Evolutionary conservation across 1,140 invertebrate genomes (phyloP).

Genomic region (Holotrichia oblita): DNA sequence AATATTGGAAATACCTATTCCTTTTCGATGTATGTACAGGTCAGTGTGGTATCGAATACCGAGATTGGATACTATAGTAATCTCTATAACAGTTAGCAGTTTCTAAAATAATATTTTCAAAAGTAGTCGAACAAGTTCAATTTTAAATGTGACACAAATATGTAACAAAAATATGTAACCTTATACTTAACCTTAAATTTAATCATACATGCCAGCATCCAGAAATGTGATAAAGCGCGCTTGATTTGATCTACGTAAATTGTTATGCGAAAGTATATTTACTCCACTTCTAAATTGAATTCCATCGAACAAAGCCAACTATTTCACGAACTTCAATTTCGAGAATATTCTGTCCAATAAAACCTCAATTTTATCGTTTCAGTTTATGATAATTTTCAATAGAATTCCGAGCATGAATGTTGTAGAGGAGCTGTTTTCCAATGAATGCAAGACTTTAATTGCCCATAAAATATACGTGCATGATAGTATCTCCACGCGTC

Average conservation of each 20-base stretch:
- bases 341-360: neutral
- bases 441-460: neutral
- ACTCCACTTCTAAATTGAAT: slow-evolving; percentile 12
- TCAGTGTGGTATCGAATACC: too few species aligned
- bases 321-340: slow-evolving; percentile 18
- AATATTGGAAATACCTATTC: too few species aligned
- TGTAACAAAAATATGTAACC: too few species aligned
- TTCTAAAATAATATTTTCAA: too few species aligned
- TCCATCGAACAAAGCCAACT: slow-evolving; percentile 4
- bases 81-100: too few species aligned
- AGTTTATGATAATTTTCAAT: slow-evolving; percentile 27
- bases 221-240: too few species aligned
- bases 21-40: too few species aligned
- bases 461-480: neutral
- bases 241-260: neutral
- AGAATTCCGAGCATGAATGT: neutral
- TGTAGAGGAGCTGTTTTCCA: neutral
- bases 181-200: too few species aligned
- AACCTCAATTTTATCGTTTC: neutral
- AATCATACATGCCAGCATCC: too few species aligned
- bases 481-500: neutral
- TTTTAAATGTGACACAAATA: too few species aligned
- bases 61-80: too few species aligned
- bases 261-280: slow-evolving; percentile 13
- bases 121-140: too few species aligned